Evolutionary conservation across 2,888 invertebrate species (phyloP).

Genomic region (Drosophila demipolita): DNA sequence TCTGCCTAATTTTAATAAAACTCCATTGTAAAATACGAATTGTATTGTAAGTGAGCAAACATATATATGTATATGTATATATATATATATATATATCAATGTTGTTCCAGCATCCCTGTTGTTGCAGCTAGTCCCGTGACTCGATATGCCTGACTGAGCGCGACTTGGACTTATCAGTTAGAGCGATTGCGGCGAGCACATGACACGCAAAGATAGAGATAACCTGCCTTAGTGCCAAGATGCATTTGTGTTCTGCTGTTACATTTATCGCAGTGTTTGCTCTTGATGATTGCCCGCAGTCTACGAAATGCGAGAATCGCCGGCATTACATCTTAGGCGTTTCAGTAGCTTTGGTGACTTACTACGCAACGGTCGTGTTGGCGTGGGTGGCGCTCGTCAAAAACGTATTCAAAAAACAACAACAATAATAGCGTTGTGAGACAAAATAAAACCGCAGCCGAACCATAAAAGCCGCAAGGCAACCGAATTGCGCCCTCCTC

Average conservation of each 20-base stretch:
- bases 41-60: background rate
- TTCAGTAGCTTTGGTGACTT: conserved; percentile 47
- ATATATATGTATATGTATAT: background rate
- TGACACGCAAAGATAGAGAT: conserved; percentile 53
- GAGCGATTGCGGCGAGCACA: conserved; percentile 34
- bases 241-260: conserved; percentile 37
- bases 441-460: conserved; percentile 35
- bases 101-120: conserved; percentile 41
- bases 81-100: background rate
- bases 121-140: conserved; percentile 65
- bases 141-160: conserved; percentile 54
- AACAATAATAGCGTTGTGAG: conserved; percentile 21
- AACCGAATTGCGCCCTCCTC: conserved; percentile 34
- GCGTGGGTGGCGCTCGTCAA: conserved; percentile 31
- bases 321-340: conserved; percentile 28
- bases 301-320: conserved; percentile 17
- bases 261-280: conserved; percentile 69
- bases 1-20: conserved; percentile 76
- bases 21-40: conserved; percentile 69
- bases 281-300: conserved; percentile 42
- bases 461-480: conserved; percentile 46
- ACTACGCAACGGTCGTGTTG: conserved; percentile 51
- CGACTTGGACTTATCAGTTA: conserved; percentile 61
- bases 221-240: conserved; percentile 54
- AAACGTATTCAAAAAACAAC: conserved; percentile 19